These are phyloP conservation scores for Ceratina australensis DNA, from an alignment of 1,140 invertebrate species.

Conservation along the genomic window DNA sequence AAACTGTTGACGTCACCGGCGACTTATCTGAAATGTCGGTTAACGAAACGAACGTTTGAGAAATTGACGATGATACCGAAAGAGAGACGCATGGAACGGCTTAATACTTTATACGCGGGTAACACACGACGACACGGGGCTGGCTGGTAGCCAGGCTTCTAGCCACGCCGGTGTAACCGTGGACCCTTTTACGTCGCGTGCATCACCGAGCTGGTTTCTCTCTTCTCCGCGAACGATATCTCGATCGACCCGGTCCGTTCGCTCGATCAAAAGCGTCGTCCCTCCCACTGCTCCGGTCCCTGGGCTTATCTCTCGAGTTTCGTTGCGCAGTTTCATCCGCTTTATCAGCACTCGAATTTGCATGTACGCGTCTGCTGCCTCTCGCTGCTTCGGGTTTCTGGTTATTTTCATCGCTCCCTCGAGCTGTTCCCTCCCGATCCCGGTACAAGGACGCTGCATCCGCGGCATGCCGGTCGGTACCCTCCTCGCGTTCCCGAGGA, in stretches of 20 bases:
- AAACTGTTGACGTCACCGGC: too few species aligned
- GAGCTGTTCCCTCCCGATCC: background rate
- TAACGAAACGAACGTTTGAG: too few species aligned
- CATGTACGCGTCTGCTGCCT: slow-evolving; percentile 1
- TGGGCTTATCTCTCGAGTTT: background rate
- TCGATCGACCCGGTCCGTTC: background rate
- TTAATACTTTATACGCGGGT: too few species aligned
- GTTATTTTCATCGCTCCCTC: slow-evolving; percentile 16
- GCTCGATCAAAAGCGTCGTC: background rate
- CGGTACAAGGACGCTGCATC: background rate
- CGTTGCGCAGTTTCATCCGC: background rate
- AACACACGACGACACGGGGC: too few species aligned
- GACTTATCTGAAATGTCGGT: too few species aligned
- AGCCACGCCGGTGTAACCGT: background rate
- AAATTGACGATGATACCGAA: too few species aligned
- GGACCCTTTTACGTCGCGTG: slow-evolving; percentile 7
- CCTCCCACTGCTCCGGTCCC: background rate
- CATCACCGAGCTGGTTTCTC: background rate
- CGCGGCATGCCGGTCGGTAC: background rate
- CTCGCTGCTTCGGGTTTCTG: background rate
- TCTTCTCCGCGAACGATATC: background rate
- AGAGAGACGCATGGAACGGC: too few species aligned
- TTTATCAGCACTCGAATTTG: slow-evolving; percentile 21
- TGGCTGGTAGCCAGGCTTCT: background rate
- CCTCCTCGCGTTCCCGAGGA: background rate